Evolutionary conservation across 1,140 invertebrate species (phyloP), one percentile per base, ranked within the genome.

Genomic region (Zaprionus taronus): DNA sequence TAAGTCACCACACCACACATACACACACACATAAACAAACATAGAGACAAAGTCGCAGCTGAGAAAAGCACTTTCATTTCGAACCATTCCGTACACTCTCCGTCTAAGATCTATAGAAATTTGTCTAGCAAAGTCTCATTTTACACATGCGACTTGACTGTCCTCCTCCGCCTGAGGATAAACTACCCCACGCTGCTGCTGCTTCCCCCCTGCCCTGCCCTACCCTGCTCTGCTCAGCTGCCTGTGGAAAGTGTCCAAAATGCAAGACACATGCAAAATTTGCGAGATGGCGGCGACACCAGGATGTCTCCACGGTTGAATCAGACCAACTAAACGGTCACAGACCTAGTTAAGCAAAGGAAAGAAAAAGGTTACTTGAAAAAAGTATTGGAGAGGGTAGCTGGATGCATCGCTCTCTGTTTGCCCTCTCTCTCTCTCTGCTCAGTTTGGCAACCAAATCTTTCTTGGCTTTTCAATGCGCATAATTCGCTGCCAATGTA

Each of bases 401-500:
- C 2, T 15, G 57, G 2, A 6, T 20, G 58, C 31, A 58, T 28
- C 26, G 7, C n/a, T 6, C 5, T 26, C 4, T 26, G 24, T 24
- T 24, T 24, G 24, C 24, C 24, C 24, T 15, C 11, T 36, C 20
- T 31, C 14, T 15, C 12, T 41, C 15, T 41, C 5, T 15, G 9
- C 11, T 36, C 24, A 15, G 51, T 57, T 78, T 86, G 83, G 83
- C 72, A 77, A 78, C 68, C 67, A 83, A 89, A 79, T 83, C 81
- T 81, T 81, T 47, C 41, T 77, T 73, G 58, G 78, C 41, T 69
- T 83, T 89, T 76, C 81, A 83, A 87, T 89, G 86, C 85, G 85
- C 85, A 90, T 90, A 90, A 90, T 91, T 90, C 85, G 85, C 81
- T 91, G 85, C 70, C 85, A 90, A 82, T 90, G 85, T 90, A 90